Conservation (phyloP, 1,140 invertebrate species). For the Psilanteris sp. region DNA sequence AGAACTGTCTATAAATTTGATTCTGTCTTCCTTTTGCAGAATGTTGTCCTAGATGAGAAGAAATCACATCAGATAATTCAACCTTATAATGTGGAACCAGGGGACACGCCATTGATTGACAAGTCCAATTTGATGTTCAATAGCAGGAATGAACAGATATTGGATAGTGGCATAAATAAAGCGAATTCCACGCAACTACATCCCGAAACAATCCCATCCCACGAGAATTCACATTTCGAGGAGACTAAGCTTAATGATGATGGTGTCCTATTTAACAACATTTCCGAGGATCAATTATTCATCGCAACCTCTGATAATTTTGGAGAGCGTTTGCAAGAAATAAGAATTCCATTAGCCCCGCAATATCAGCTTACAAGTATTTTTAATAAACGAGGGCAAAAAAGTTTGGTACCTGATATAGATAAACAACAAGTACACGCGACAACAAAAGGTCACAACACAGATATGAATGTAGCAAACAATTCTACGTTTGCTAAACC, state of each 20-base stretch:
- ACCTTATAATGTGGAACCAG: conserved; percentile 31
- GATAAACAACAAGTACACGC: conserved; percentile 15
- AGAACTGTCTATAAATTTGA: too few relatives aligned
- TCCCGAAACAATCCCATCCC: conserved; percentile 28
- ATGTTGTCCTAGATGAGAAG: neutral
- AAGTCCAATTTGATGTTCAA: conserved; percentile 52
- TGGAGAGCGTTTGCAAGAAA: conserved; percentile 51
- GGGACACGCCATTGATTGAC: conserved; percentile 15
- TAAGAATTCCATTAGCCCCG: conserved; percentile 9
- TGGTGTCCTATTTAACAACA: conserved; percentile 22
- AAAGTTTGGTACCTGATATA: neutral
- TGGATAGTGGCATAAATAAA: conserved; percentile 55
- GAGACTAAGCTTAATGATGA: conserved; percentile 2
- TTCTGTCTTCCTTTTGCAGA: conserved; percentile 7
- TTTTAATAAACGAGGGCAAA: conserved; percentile 3
- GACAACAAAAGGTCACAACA: too few relatives aligned
- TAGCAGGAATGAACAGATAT: conserved; percentile 28
- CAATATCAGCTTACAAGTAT: neutral
- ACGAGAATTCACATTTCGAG: conserved; percentile 18
- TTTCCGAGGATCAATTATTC: conserved; percentile 62
- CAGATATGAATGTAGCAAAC: conserved; percentile 2
- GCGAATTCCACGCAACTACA: conserved; percentile 44
- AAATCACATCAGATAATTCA: conserved; percentile 48
- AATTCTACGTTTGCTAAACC: conserved; percentile 67
- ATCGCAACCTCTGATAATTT: conserved; percentile 64